Conservation (phyloP, 2,888 invertebrate genomes). For the Pelosia muscerda region DNA sequence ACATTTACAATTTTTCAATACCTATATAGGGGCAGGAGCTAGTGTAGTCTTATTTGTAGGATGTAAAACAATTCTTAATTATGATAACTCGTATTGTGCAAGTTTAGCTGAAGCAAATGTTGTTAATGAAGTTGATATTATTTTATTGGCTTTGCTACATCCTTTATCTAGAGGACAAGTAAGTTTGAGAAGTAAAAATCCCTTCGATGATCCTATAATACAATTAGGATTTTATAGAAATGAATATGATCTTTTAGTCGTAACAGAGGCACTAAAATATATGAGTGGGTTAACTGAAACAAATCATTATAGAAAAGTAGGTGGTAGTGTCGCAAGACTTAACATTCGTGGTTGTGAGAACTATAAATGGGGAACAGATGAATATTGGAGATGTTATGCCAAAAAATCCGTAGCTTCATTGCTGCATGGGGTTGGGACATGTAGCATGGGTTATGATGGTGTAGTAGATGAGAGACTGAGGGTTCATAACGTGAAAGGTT, state of each 20-base stretch:
- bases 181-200: conserved; percentile 65
- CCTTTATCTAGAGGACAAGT: conserved; percentile 73
- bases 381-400: conserved; percentile 89
- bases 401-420: conserved; percentile 86
- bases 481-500: conserved; percentile 65
- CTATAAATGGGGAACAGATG: conserved; percentile 81
- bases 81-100: conserved; percentile 56
- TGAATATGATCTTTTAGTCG: conserved; percentile 58
- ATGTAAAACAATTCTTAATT: conserved; percentile 58
- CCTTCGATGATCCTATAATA: conserved; percentile 70
- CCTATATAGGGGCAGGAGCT: conserved; percentile 67
- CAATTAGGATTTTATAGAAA: conserved; percentile 69
- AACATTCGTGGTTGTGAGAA: conserved; percentile 84
- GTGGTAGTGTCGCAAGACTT: conserved; percentile 59
- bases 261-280: conserved; percentile 66
- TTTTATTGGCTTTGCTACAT: conserved; percentile 64
- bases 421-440: conserved; percentile 86
- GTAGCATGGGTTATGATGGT: conserved; percentile 72
- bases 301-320: conserved; percentile 62
- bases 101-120: conserved; percentile 64
- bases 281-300: conserved; percentile 64
- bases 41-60: conserved; percentile 56
- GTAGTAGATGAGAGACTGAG: conserved; percentile 73
- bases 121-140: conserved; percentile 62
- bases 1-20: conserved; percentile 72